phyloP scores from a whole-genome alignment of 2,113 vertebrate species.

The Barbus barbus region DNA sequence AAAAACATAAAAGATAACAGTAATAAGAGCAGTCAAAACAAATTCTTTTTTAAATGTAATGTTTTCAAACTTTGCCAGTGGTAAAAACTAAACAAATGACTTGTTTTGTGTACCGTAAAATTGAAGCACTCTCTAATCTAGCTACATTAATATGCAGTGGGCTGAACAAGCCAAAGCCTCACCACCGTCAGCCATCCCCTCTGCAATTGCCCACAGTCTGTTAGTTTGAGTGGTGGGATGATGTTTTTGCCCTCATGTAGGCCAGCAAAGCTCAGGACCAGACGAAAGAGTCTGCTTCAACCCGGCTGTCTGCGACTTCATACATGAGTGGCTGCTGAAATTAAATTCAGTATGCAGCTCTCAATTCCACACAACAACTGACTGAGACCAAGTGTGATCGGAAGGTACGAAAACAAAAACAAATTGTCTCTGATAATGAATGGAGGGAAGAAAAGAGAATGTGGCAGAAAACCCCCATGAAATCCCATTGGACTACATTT shows the following conservation, averaged over 20 bases:
- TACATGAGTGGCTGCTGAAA: slow-evolving; percentile 29
- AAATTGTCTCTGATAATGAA: slow-evolving; percentile 5
- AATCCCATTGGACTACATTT: slow-evolving; percentile 25
- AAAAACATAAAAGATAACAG: slow-evolving; percentile 16
- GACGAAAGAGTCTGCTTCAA: neutral
- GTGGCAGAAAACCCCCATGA: neutral
- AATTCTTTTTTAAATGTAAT: neutral
- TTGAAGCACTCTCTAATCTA: neutral
- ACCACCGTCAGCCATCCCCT: neutral
- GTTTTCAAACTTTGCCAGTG: neutral
- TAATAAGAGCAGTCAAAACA: neutral
- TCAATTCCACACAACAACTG: slow-evolving; percentile 17
- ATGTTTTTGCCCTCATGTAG: neutral
- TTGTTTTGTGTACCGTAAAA: neutral
- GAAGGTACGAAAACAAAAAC: neutral
- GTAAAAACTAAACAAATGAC: neutral
- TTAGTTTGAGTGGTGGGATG: slow-evolving; percentile 1
- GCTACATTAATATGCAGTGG: slow-evolving; percentile 1
- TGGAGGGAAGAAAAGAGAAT: neutral
- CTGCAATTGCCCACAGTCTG: neutral
- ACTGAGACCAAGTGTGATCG: neutral
- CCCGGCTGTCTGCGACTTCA: neutral
- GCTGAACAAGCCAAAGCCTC: neutral
- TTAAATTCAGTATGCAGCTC: slow-evolving; percentile 29
- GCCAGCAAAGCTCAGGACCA: slow-evolving; percentile 34